A percentile compares a stretch with the other conserved stretches of the same genome.
Conservation (phyloP, 2,797 vertebrate species). For the Heteromormyrus szaboi region DNA sequence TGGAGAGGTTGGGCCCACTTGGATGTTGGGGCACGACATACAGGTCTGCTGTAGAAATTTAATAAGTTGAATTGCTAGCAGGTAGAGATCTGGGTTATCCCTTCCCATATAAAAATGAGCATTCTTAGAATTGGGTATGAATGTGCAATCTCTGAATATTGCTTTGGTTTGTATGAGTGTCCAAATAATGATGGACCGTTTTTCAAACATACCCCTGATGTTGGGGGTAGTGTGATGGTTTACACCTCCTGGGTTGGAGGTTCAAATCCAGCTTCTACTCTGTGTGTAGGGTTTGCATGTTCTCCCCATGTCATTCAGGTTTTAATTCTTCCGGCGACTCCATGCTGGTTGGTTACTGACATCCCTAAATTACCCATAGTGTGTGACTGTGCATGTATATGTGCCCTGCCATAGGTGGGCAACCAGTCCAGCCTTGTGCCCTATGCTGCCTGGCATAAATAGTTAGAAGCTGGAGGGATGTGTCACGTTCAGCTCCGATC, state of each 20-base stretch:
- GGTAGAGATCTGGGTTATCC: not conserved
- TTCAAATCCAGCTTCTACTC: not conserved
- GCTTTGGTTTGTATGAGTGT: not conserved
- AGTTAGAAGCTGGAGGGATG: not conserved
- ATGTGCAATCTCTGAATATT: not conserved
- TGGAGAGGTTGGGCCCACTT: not conserved
- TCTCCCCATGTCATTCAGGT: not conserved
- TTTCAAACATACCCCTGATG: not conserved
- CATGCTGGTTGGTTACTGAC: not conserved
- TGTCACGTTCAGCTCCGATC: too few species aligned
- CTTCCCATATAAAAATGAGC: not conserved
- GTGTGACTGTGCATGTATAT: not conserved
- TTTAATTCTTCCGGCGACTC: not conserved
- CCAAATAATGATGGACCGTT: not conserved
- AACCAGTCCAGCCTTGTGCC: not conserved
- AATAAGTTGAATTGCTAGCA: not conserved
- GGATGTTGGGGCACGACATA: not conserved
- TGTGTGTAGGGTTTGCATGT: not conserved
- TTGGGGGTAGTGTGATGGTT: not conserved
- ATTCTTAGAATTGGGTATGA: not conserved
- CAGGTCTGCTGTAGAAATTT: not conserved
- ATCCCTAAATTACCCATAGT: not conserved
- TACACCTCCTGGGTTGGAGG: not conserved
- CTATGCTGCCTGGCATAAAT: not conserved
- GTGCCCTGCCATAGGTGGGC: not conserved